A percentile compares a stretch with the other conserved stretches of the same genome.
These are phyloP conservation scores for Idaea dimidiata DNA, from an alignment of 2,888 invertebrate species.

Conservation along the genomic window DNA sequence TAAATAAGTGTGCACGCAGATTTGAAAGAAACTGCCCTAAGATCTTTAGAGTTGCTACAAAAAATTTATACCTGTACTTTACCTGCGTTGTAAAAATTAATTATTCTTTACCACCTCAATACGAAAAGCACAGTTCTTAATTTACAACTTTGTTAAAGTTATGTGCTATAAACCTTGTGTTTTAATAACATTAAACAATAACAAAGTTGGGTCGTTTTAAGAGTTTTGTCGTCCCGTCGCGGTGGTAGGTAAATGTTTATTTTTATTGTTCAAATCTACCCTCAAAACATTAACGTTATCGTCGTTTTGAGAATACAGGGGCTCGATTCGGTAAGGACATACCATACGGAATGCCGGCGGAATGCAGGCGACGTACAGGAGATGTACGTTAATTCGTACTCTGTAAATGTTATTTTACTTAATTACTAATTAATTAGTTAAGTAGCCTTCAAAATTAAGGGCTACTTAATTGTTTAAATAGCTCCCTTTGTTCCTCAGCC, in stretches of 20 bases:
- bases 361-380: too few species aligned
- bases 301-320: slow-evolving; percentile 60
- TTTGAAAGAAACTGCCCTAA: neutral
- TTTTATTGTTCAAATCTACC: slow-evolving; percentile 70
- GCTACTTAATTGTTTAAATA: too few species aligned
- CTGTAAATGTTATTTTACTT: too few species aligned
- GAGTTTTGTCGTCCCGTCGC: slow-evolving; percentile 52
- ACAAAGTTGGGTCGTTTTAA: slow-evolving; percentile 58
- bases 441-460: too few species aligned
- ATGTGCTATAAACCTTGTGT: slow-evolving; percentile 32
- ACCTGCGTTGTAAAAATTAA: neutral
- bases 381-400: too few species aligned
- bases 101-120: neutral
- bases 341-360: too few species aligned
- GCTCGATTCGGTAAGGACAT: too few species aligned
- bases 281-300: slow-evolving; percentile 65
- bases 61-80: neutral
- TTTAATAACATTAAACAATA: slow-evolving; percentile 56
- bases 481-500: too few species aligned
- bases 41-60: neutral
- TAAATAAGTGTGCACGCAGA: too few species aligned
- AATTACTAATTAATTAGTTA: too few species aligned
- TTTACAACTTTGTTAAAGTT: slow-evolving; percentile 37
- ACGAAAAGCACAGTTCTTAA: slow-evolving; percentile 15
- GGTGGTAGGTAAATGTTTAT: slow-evolving; percentile 62